These are phyloP conservation scores for Dendropsophus ebraccatus DNA, from an alignment of 2,113 vertebrate genomes.

Conservation along the genomic window DNA sequence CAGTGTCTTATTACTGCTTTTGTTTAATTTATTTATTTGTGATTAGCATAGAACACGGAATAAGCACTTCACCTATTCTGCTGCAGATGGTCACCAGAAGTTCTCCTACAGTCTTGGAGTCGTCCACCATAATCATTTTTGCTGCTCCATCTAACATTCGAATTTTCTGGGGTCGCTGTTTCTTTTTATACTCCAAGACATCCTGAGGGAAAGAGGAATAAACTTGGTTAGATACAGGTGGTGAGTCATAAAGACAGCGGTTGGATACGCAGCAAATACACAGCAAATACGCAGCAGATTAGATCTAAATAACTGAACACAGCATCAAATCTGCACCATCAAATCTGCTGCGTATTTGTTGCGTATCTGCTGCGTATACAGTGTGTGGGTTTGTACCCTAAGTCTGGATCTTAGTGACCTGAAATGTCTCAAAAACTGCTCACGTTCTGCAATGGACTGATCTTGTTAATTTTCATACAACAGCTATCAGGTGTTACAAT, in stretches of 20 bases:
- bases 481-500: no score
- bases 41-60: neutral
- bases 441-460: no score
- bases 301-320: no score
- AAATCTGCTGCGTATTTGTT: no score
- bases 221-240: neutral
- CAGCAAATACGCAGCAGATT: no score
- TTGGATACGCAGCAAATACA: neutral
- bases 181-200: slow-evolving; percentile 97
- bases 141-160: slow-evolving; percentile 96
- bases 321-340: no score
- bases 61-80: slow-evolving; percentile 81
- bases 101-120: slow-evolving; percentile 97
- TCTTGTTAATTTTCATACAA: no score
- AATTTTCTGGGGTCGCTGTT: slow-evolving; percentile 96
- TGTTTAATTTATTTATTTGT: neutral
- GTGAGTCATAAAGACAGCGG: neutral
- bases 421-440: neutral
- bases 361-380: no score
- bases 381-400: no score
- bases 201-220: slow-evolving; percentile 74
- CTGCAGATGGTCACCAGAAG: slow-evolving; percentile 97
- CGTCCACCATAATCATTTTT: slow-evolving; percentile 98
- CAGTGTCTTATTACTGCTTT: neutral
- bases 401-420: no score